Conservation (phyloP, 2,797 vertebrate genomes). For the Chromis chromis region DNA sequence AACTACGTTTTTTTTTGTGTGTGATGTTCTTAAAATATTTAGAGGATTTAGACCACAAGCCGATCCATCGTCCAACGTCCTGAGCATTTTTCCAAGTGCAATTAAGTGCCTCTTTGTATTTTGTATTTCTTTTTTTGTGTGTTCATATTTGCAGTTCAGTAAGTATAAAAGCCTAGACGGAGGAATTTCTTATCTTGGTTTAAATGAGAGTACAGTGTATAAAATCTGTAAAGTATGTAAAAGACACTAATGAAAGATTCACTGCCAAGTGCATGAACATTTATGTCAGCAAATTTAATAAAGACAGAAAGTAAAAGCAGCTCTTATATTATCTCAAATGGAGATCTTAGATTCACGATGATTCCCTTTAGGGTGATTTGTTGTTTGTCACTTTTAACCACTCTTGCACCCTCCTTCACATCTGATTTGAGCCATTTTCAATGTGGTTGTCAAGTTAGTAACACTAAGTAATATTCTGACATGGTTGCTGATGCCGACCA, state of each 20-base stretch:
- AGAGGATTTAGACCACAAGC: conserved; percentile 41
- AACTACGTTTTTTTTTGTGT: conserved; percentile 23
- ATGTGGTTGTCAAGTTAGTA: conserved; percentile 63
- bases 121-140: conserved; percentile 27
- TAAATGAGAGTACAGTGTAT: conserved; percentile 23
- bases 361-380: conserved; percentile 18
- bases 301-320: conserved; percentile 15
- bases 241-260: conserved; percentile 32
- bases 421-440: conserved; percentile 72
- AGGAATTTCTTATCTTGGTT: conserved; percentile 43
- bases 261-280: background rate
- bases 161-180: conserved; percentile 39
- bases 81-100: conserved; percentile 64
- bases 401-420: conserved; percentile 41
- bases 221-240: conserved; percentile 20
- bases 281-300: conserved; percentile 30
- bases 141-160: conserved; percentile 55
- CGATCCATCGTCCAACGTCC: conserved; percentile 10
- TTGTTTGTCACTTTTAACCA: conserved; percentile 49
- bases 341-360: background rate
- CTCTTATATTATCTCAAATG: conserved; percentile 12
- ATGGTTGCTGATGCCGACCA: conserved; percentile 72
- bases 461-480: conserved; percentile 68
- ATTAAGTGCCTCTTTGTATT: conserved; percentile 43
- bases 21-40: conserved; percentile 44